These are phyloP conservation scores for Synanthedon formicaeformis DNA, from an alignment of 2,888 invertebrate species.

Conservation along the genomic window DNA sequence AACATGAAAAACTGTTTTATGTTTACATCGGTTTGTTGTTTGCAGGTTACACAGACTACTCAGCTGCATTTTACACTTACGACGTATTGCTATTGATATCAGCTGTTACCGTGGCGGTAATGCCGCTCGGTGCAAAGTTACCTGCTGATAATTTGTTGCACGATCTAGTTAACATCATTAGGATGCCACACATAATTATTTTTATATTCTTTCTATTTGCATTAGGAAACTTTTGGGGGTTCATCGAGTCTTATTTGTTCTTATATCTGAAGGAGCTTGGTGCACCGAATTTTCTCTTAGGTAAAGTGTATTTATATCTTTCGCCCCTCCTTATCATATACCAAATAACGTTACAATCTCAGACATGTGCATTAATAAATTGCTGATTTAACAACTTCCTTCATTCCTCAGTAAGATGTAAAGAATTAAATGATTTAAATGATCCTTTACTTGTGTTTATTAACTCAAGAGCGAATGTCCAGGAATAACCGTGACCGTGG, in stretches of 20 bases:
- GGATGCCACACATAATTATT: slow-evolving; percentile 82
- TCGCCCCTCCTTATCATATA: too few relatives aligned
- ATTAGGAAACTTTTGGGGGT: slow-evolving; percentile 89
- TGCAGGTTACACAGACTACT: slow-evolving; percentile 84
- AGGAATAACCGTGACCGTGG: slow-evolving; percentile 88
- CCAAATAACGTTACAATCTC: too few relatives aligned
- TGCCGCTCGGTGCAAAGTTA: slow-evolving; percentile 82
- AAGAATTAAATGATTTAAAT: slow-evolving; percentile 2
- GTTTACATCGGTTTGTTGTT: slow-evolving; percentile 44
- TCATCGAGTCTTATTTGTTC: slow-evolving; percentile 89
- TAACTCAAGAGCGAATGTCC: slow-evolving; percentile 18
- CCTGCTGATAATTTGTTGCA: slow-evolving; percentile 83
- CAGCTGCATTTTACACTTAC: slow-evolving; percentile 88
- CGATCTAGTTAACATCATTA: slow-evolving; percentile 80
- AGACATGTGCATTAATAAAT: too few relatives aligned
- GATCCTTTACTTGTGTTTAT: slow-evolving; percentile 6
- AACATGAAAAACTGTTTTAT: slow-evolving; percentile 44
- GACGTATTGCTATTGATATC: slow-evolving; percentile 80
- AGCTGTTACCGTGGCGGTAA: slow-evolving; percentile 78
- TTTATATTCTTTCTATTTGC: slow-evolving; percentile 86
- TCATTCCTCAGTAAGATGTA: background rate
- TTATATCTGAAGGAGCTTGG: slow-evolving; percentile 87
- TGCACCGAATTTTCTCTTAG: slow-evolving; percentile 84
- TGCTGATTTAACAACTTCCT: background rate
- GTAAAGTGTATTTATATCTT: slow-evolving; percentile 46